Percentiles rank a stretch among this genome's conserved stretches.
These are phyloP conservation scores for Vannuccia rotundouncinata DNA, from an alignment of 2,888 invertebrate genomes.

Conservation along the genomic window DNA sequence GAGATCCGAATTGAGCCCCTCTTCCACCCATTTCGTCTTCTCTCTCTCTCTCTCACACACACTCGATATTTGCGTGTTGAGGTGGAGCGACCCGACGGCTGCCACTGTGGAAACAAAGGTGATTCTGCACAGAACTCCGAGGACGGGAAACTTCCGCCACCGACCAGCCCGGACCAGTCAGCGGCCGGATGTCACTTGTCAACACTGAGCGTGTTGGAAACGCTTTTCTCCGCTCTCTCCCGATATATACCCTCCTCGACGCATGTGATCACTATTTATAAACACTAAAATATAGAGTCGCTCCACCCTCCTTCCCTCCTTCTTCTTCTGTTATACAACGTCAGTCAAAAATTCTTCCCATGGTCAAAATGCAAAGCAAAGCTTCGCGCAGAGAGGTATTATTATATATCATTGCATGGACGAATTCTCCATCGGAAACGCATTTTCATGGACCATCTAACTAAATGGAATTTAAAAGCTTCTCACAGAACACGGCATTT, in stretches of 20 bases:
- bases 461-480: constrained; percentile 18
- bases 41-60: no score
- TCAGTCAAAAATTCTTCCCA: neutral
- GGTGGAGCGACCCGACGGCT: no score
- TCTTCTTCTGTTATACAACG: neutral
- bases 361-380: neutral
- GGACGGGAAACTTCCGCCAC: constrained; percentile 3
- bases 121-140: neutral
- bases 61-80: no score
- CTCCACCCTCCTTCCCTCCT: neutral
- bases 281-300: no score
- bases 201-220: neutral
- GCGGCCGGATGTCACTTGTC: neutral
- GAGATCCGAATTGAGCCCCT: no score
- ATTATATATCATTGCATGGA: neutral
- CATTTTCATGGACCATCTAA: constrained; percentile 26
- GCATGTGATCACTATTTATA: no score
- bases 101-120: constrained; percentile 14
- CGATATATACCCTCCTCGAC: no score
- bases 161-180: neutral
- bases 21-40: no score
- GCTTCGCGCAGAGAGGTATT: neutral
- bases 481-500: neutral
- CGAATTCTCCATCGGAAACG: neutral
- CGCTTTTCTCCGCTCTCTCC: neutral